Conservation (phyloP, 2,888 invertebrate species). For the Cataglyphis albicans region DNA sequence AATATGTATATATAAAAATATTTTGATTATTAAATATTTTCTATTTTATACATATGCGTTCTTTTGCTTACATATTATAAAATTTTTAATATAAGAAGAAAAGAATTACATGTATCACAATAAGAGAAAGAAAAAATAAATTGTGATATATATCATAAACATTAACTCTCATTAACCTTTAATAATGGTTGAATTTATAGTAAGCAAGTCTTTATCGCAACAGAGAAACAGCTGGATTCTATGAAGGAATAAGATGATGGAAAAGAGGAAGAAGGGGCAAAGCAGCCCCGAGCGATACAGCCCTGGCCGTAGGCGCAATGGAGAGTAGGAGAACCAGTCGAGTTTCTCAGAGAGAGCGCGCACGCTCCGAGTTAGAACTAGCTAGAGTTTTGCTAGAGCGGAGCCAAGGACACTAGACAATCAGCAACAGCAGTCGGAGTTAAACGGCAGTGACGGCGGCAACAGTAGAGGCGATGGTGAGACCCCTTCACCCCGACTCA, state of each 20-base stretch:
- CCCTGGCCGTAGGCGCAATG: constrained; percentile 76
- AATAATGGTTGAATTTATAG: background rate
- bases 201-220: background rate
- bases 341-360: constrained; percentile 67
- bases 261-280: constrained; percentile 56
- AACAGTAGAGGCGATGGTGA: constrained; percentile 56
- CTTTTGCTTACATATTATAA: background rate
- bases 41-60: background rate
- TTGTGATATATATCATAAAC: background rate
- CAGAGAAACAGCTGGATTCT: background rate
- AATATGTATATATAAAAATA: background rate
- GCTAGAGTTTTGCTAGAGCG: constrained; percentile 76
- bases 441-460: constrained; percentile 41
- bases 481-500: constrained; percentile 79
- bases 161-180: background rate
- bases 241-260: constrained; percentile 27
- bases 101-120: background rate
- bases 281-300: constrained; percentile 74
- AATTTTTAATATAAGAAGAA: background rate
- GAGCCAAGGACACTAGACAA: constrained; percentile 76
- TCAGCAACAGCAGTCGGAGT: constrained; percentile 46
- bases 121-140: background rate
- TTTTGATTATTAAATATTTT: background rate
- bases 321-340: constrained; percentile 64
- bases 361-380: constrained; percentile 71